Conservation (phyloP, 2,113 vertebrate species). For the Rissa tridactyla region DNA sequence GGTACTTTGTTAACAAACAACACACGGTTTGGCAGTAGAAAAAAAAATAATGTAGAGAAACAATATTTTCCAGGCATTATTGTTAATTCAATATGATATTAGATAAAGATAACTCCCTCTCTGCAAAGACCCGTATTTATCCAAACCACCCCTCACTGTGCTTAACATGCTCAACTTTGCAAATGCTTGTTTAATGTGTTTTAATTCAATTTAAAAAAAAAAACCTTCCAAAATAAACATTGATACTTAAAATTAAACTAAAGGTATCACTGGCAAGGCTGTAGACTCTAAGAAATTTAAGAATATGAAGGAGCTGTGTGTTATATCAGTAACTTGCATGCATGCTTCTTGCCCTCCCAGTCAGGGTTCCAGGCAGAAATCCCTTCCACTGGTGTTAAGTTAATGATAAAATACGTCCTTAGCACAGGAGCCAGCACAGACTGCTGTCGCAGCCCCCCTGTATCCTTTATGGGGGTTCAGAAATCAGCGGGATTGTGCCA, state of each 20-base stretch:
- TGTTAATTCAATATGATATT: neutral
- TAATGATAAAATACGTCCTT: neutral
- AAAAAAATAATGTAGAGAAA: neutral
- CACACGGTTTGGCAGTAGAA: neutral
- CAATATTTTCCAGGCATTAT: neutral
- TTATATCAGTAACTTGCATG: neutral
- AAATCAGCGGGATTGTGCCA: neutral
- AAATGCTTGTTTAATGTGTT: neutral
- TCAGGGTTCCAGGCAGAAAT: neutral
- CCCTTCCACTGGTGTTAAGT: neutral
- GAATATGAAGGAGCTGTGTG: neutral
- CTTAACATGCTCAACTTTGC: neutral
- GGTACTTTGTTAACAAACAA: neutral
- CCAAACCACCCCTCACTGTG: neutral
- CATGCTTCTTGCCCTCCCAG: neutral
- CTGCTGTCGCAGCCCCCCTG: fast-evolving
- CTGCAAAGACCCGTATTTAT: neutral
- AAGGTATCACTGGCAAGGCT: neutral
- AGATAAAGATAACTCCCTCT: neutral
- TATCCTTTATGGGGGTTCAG: neutral
- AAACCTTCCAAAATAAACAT: neutral
- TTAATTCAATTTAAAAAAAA: neutral
- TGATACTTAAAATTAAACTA: neutral
- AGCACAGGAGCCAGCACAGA: neutral
- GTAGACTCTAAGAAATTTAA: neutral